Base-by-base conservation (phyloP, 2,888 invertebrate genomes). In the Idaea straminata region DNA sequence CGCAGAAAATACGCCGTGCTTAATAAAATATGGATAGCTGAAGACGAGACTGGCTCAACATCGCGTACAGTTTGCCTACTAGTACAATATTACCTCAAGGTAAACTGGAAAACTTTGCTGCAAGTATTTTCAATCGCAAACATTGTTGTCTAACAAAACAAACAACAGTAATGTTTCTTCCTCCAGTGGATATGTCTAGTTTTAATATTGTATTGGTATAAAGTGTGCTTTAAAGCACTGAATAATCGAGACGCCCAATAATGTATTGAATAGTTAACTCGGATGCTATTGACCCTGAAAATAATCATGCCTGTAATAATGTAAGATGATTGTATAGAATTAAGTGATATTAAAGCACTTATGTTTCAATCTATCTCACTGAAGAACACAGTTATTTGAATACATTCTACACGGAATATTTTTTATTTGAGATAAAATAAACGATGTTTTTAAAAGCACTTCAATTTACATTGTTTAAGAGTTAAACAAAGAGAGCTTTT, bases 401-500 rank as follows among this genome's bases (percentile, higher is more conserved):
- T 68, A 71, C 72, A 59, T 61, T 69, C 62, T 68, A 65, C 66
- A 62, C 64, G 57, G 36, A 36, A 10, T 36, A 36, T 36, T 36
- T 36, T 36, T 5, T 36, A 36, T 36, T 36, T 36, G 36, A 36
- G 0, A 36, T 36, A 7, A 10, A 62, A 47, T 58, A 57, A 62
- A 67, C 64, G 57, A 62, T 57, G 34, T 65, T 62, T 47, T 47
- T 7, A 7, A 47, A 47, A 47, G 47, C 47, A 47, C 47, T 13
- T 47, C 47, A 47, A 47, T 47, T 47, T 7, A 47, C 47, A 47
- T 47, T 47, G 25, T 25, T 69, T 65, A 64, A 71, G 70, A 70
- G 69, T 69, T 66, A 70, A 66, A 69, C 58, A 74, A 71, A 66
- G 83, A 80, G 91, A 91, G 90, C 91, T 91, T 91, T 90, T 77